phyloP scores from a whole-genome alignment of 2,888 invertebrate species.

The Malthinus flaveolus region DNA sequence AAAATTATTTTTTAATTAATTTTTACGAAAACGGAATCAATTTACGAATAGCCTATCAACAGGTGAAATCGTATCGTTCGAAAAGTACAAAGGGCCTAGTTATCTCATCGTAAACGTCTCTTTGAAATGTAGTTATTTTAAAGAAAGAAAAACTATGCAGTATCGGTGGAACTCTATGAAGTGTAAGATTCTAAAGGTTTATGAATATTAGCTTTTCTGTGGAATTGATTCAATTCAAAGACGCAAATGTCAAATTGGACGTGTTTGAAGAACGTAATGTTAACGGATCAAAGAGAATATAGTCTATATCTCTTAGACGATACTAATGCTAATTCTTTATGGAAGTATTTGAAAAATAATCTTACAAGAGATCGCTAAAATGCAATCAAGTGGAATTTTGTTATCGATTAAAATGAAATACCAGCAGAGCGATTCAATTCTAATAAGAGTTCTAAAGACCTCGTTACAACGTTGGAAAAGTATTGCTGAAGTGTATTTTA shows the following conservation, averaged over 20 bases:
- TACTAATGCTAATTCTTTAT: slow-evolving; percentile 64
- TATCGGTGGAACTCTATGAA: slow-evolving; percentile 75
- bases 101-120: slow-evolving; percentile 87
- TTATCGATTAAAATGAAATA: slow-evolving; percentile 72
- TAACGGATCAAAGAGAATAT: no score
- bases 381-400: slow-evolving; percentile 86
- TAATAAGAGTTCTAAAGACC: slow-evolving; percentile 40
- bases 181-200: slow-evolving; percentile 74
- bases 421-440: slow-evolving; percentile 69
- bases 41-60: slow-evolving; percentile 85
- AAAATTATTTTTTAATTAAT: no score
- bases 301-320: no score
- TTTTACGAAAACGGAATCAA: slow-evolving; percentile 69
- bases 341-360: slow-evolving; percentile 66
- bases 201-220: slow-evolving; percentile 81
- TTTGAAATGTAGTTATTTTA: slow-evolving; percentile 81
- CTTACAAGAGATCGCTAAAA: slow-evolving; percentile 59
- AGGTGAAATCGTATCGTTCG: slow-evolving; percentile 76
- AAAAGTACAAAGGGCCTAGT: slow-evolving; percentile 80
- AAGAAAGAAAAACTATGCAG: slow-evolving; percentile 82
- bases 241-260: slow-evolving; percentile 70
- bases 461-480: slow-evolving; percentile 39
- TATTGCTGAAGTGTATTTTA: slow-evolving; percentile 35
- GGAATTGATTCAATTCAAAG: slow-evolving; percentile 76
- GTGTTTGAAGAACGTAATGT: slow-evolving; percentile 73